Evolutionary conservation across 2,797 vertebrate species (phyloP), one percentile per base, ranked within the genome.

Genomic region (Sebastes jordani): DNA sequence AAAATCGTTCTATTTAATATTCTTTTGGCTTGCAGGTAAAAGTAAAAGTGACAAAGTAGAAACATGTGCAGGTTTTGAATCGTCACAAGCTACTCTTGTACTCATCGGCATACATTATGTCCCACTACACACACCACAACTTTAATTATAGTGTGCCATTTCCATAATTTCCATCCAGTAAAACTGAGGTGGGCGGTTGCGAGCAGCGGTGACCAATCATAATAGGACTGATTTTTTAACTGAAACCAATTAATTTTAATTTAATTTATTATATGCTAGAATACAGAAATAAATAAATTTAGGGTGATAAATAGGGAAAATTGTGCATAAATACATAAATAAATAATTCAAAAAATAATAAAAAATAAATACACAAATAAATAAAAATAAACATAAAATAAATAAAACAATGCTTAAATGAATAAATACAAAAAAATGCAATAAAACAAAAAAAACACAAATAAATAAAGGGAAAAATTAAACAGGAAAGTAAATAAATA

Each of bases 111-210:
- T 34, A 38, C 2, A 59, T 42, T 5, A 2, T n/a, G 11, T 14
- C 9, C 5, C 5, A 36, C 5, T 52, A 25, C 36, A 63, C 9
- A 49, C 27, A 16, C 59, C 22, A 16, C 38, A 30, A 23, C n/a
- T 23, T 14, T 8, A 62, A 42, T 4, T 4, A 11, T 0, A 29
- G 2, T 22, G 20, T n/a, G 54, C 27, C 6, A 29, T 61, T 67
- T 38, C 25, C 38, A 7, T 70, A 1, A 60, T 54, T 80, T 71
- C 64, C 74, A 25, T 71, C 63, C 22, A 69, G n/a, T 32, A 25
- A 34, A 27, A 27, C 6, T 7, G 20, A 61, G 18, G 82, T 80
- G 82, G 80, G 86, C 56, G 83, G 55, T 4, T 30, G 42, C 52
- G 18, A 58, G 78, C 56, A 18, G 52, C 61, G 1, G 2, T 36